These are phyloP conservation scores for Bolinopsis microptera DNA, from an alignment of 37 sponge, comb jelly and placozoan species.

Conservation along the genomic window DNA sequence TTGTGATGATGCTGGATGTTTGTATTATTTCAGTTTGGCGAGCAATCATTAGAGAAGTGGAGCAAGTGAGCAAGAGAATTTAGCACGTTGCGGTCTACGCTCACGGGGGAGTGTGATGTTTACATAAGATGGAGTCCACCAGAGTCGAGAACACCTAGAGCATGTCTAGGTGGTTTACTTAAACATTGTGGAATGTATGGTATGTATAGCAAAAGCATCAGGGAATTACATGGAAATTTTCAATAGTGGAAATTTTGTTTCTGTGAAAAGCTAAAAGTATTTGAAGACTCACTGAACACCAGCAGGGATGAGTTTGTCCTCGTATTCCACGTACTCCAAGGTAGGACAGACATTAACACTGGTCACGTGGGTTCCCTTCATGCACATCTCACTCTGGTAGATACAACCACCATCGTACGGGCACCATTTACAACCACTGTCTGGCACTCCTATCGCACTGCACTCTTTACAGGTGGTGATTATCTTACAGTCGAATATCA, in stretches of 20 bases:
- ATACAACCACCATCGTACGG: constrained; percentile 62
- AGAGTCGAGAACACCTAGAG: too few relatives aligned
- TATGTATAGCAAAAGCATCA: too few relatives aligned
- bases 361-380: constrained; percentile 28
- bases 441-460: constrained; percentile 6
- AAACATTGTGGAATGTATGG: too few relatives aligned
- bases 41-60: not conserved
- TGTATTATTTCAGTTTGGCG: not conserved
- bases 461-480: constrained; percentile 17
- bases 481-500: constrained; percentile 53
- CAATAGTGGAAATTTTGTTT: too few relatives aligned
- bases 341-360: constrained; percentile 55
- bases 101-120: not conserved
- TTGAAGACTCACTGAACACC: not conserved
- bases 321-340: constrained; percentile 15
- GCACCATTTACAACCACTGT: constrained; percentile 54
- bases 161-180: too few relatives aligned
- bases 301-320: constrained; percentile 9
- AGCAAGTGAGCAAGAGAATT: not conserved
- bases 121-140: not conserved
- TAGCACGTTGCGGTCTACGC: not conserved
- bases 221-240: too few relatives aligned
- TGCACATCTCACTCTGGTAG: constrained; percentile 11
- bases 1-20: not conserved
- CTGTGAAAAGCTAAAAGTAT: too few relatives aligned